phyloP scores from a whole-genome alignment of 1,140 invertebrate genomes.

The Megalonaias nervosa region DNA sequence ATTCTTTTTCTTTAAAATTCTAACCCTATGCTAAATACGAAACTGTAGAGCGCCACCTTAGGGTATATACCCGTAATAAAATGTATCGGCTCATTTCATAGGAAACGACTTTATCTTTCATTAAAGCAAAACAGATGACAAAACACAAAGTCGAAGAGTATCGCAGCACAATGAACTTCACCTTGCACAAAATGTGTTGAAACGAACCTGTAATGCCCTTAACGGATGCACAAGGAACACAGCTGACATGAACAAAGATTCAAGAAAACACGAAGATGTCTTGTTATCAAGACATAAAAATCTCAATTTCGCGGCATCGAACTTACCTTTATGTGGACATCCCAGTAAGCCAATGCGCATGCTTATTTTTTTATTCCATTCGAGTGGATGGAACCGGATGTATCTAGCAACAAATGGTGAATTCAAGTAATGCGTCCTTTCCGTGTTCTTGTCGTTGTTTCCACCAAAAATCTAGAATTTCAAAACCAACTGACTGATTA shows the following conservation, averaged over 20 bases:
- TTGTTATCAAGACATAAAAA: background rate
- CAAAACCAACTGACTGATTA: conserved; percentile 1
- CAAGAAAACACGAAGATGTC: background rate
- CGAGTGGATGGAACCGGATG: conserved; percentile 74
- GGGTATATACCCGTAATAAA: too few species aligned
- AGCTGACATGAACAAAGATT: background rate
- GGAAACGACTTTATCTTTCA: too few species aligned
- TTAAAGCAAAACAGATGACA: too few species aligned
- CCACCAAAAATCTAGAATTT: conserved; percentile 73
- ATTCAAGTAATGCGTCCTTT: conserved; percentile 75
- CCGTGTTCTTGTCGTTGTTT: conserved; percentile 75
- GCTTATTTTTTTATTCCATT: conserved; percentile 74
- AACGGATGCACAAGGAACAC: too few species aligned
- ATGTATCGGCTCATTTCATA: too few species aligned
- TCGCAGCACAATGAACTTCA: too few species aligned
- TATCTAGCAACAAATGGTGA: conserved; percentile 74
- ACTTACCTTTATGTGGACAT: conserved; percentile 73
- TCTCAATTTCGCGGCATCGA: background rate
- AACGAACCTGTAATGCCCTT: too few species aligned
- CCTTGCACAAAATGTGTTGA: too few species aligned
- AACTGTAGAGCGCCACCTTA: too few species aligned
- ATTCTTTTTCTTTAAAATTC: too few species aligned
- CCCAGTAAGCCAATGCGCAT: conserved; percentile 75
- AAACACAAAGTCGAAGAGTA: too few species aligned
- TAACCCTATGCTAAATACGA: too few species aligned